phyloP scores from a whole-genome alignment of 2,113 vertebrate species.

The Aspidoscelis tigris region DNA sequence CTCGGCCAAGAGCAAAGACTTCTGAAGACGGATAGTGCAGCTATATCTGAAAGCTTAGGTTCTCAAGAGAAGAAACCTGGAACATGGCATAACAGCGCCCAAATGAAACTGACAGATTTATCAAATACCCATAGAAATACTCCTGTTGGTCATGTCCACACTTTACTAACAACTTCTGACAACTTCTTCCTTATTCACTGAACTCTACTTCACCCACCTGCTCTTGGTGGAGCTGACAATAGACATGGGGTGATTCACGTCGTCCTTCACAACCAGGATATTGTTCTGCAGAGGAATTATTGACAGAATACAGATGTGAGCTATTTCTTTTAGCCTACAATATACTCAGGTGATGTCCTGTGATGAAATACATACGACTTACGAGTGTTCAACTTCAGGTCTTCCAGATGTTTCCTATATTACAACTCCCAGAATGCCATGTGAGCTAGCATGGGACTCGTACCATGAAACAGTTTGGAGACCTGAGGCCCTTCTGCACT shows the following conservation, averaged over 20 bases:
- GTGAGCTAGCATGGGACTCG: no score
- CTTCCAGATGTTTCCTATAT: background rate
- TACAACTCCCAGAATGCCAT: no score
- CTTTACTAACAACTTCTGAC: background rate
- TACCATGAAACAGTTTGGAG: no score
- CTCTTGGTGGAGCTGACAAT: slow-evolving; percentile 97
- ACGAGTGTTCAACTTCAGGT: background rate
- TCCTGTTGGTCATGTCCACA: background rate
- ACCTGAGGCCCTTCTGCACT: no score
- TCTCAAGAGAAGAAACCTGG: no score
- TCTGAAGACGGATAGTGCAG: no score
- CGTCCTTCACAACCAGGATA: slow-evolving; percentile 91
- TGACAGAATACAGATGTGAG: background rate
- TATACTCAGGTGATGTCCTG: background rate
- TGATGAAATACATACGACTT: background rate
- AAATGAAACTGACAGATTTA: no score
- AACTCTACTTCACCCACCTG: slow-evolving; percentile 80
- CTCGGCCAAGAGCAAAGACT: no score
- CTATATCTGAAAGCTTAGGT: no score
- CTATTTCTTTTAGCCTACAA: background rate
- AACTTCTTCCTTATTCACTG: background rate
- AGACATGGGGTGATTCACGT: slow-evolving; percentile 91
- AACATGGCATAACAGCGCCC: no score
- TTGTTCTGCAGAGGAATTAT: slow-evolving; percentile 82
- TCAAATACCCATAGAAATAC: background rate